phyloP scores from a whole-genome alignment of 64 coral and sea anemone species.

The Stichodactyla helianthus region DNA sequence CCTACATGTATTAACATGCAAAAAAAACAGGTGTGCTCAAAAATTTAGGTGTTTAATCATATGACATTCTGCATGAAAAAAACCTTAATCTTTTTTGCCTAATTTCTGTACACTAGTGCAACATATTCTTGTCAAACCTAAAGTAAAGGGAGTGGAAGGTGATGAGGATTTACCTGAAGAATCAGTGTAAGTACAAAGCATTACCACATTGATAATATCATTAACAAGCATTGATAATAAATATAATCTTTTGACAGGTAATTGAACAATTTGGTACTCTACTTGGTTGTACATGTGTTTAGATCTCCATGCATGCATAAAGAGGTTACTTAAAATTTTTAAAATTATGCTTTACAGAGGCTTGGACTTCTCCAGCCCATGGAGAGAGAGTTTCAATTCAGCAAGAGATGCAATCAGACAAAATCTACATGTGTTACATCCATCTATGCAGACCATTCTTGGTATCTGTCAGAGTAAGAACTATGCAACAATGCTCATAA shows the following conservation, averaged over 20 bases:
- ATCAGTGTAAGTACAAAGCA: slow-evolving; percentile 33
- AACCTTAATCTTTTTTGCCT: no score
- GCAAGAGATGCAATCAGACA: slow-evolving; percentile 58
- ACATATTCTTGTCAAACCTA: slow-evolving; percentile 91
- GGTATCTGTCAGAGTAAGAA: slow-evolving; percentile 87
- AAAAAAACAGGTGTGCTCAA: no score
- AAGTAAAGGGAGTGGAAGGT: slow-evolving; percentile 94
- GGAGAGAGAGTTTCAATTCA: slow-evolving; percentile 86
- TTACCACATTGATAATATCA: no score
- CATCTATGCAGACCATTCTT: slow-evolving; percentile 98
- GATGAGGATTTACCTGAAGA: slow-evolving; percentile 99
- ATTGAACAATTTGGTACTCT: no score
- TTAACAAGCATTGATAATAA: no score
- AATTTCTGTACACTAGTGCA: slow-evolving; percentile 58
- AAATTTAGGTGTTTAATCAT: no score
- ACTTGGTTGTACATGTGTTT: no score
- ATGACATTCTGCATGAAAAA: no score
- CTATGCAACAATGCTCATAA: slow-evolving; percentile 89
- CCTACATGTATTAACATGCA: no score
- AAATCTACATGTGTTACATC: slow-evolving; percentile 90
- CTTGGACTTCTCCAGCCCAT: slow-evolving; percentile 94
- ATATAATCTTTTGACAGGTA: no score
- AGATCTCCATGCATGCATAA: neutral
- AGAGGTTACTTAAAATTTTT: neutral
- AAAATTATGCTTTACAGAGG: slow-evolving; percentile 40